These are phyloP conservation scores for Trichechus manatus DNA, from an alignment of 2,113 vertebrate genomes.

Conservation along the genomic window DNA sequence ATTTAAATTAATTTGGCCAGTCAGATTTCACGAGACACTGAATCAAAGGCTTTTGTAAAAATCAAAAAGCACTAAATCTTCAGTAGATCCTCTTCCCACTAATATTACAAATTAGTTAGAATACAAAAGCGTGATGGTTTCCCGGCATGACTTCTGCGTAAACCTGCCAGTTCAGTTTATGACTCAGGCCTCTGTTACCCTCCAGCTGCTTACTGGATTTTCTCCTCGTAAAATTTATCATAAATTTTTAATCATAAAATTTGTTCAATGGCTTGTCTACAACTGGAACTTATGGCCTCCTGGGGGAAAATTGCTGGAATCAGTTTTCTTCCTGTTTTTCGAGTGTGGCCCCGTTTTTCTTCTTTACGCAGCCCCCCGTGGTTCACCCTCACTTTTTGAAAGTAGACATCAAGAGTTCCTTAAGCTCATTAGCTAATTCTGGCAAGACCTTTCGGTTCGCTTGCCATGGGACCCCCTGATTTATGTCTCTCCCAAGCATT, in stretches of 20 bases:
- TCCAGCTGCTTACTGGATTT: constrained; percentile 81
- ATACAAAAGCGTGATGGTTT: constrained; percentile 56
- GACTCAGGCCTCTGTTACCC: constrained; percentile 66
- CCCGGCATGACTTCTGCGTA: constrained; percentile 70
- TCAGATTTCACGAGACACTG: constrained; percentile 77
- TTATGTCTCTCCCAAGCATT: constrained; percentile 74
- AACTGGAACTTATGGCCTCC: constrained; percentile 58
- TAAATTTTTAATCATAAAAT: constrained; percentile 83
- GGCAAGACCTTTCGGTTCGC: constrained; percentile 34
- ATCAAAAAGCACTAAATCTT: constrained; percentile 80
- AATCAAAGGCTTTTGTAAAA: constrained; percentile 79
- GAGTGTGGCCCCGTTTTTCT: neutral
- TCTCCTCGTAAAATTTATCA: constrained; percentile 77
- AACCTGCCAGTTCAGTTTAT: constrained; percentile 79
- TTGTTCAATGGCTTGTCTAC: constrained; percentile 68
- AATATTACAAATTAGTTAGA: constrained; percentile 71
- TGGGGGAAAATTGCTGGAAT: constrained; percentile 57
- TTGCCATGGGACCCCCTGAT: constrained; percentile 53
- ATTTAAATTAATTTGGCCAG: constrained; percentile 75
- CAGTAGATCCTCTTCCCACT: constrained; percentile 57
- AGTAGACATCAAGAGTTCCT: constrained; percentile 41
- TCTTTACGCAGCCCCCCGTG: accelerated
- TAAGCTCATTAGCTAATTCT: constrained; percentile 82
- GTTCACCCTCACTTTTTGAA: constrained; percentile 42
- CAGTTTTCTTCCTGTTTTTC: constrained; percentile 38